Conservation (phyloP, 2,888 invertebrate genomes). For the Andrena fulva region DNA sequence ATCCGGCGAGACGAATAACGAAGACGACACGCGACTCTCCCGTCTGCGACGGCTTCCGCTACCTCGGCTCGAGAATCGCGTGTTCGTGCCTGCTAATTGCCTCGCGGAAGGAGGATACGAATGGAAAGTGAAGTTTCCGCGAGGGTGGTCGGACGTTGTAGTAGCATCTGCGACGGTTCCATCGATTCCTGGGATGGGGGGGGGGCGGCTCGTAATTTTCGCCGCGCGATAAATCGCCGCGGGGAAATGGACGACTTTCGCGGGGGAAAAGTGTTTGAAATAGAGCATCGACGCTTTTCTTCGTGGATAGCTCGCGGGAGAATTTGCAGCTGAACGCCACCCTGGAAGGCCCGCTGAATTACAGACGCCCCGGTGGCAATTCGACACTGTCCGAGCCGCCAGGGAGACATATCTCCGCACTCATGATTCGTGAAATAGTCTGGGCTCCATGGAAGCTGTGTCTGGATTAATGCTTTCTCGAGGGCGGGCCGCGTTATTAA, state of each 20-base stretch:
- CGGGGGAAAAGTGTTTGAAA: conserved; percentile 31
- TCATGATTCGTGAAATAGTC: conserved; percentile 7
- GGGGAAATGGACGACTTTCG: conserved; percentile 22
- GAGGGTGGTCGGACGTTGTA: conserved; percentile 22
- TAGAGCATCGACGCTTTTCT: conserved; percentile 34
- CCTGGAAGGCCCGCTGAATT: background rate
- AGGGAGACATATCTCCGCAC: background rate
- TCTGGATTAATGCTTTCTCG: conserved; percentile 45
- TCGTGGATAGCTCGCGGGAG: conserved; percentile 15
- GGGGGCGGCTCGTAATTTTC: conserved; percentile 37
- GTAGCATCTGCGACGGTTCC: background rate
- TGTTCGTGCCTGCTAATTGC: conserved; percentile 61
- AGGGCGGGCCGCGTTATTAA: conserved; percentile 31
- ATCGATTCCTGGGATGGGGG: background rate
- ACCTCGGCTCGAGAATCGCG: conserved; percentile 61
- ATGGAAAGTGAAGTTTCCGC: conserved; percentile 23
- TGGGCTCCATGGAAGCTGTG: background rate
- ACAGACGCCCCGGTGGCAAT: conserved; percentile 2
- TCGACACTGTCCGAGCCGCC: conserved; percentile 21
- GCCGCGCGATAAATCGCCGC: conserved; percentile 25
- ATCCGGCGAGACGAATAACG: background rate
- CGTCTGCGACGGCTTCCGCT: background rate
- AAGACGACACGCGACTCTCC: conserved; percentile 30
- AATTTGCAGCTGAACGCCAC: conserved; percentile 31
- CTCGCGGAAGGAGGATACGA: conserved; percentile 3